These are phyloP conservation scores for Sabatieria punctata DNA, from an alignment of 2,888 invertebrate genomes.

Conservation along the genomic window DNA sequence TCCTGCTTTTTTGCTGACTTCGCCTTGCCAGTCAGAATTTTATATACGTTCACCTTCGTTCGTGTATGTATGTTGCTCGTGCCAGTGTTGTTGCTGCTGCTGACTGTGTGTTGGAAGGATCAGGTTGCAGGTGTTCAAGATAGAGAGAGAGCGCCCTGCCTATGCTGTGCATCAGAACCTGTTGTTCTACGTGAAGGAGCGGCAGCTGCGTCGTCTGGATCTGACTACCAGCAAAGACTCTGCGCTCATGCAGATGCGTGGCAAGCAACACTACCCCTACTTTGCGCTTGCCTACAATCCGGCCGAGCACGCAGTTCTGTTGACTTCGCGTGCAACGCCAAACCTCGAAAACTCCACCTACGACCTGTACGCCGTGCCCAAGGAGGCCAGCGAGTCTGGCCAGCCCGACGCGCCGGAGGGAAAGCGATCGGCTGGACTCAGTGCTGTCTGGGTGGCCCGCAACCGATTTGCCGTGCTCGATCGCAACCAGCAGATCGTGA, in stretches of 20 bases:
- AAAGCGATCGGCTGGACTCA: conserved; percentile 69
- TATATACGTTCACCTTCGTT: too few relatives aligned
- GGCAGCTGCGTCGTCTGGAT: conserved; percentile 71
- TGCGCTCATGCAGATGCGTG: conserved; percentile 72
- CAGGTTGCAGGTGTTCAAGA: conserved; percentile 24
- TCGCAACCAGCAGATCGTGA: conserved; percentile 58
- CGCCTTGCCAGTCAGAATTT: too few relatives aligned
- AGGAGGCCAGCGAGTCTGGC: conserved; percentile 32
- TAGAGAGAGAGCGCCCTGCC: conserved; percentile 88
- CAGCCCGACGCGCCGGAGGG: conserved; percentile 18
- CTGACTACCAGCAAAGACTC: conserved; percentile 80
- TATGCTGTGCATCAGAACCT: conserved; percentile 81
- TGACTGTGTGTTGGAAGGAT: too few relatives aligned
- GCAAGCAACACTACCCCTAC: conserved; percentile 35
- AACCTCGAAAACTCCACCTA: conserved; percentile 77
- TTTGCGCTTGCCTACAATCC: conserved; percentile 86
- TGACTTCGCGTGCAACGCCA: conserved; percentile 56
- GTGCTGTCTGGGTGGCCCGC: conserved; percentile 87
- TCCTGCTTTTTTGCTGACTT: too few relatives aligned
- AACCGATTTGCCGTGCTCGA: conserved; percentile 94
- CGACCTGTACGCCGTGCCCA: conserved; percentile 75
- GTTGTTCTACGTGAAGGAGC: conserved; percentile 87
- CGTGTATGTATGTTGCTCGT: too few relatives aligned
- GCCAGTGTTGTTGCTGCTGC: too few relatives aligned
- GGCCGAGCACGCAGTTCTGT: conserved; percentile 79